Evolutionary conservation across 2,888 invertebrate species (phyloP), one percentile per base, ranked within the genome.

Genomic region (Blastobasis lacticolella): DNA sequence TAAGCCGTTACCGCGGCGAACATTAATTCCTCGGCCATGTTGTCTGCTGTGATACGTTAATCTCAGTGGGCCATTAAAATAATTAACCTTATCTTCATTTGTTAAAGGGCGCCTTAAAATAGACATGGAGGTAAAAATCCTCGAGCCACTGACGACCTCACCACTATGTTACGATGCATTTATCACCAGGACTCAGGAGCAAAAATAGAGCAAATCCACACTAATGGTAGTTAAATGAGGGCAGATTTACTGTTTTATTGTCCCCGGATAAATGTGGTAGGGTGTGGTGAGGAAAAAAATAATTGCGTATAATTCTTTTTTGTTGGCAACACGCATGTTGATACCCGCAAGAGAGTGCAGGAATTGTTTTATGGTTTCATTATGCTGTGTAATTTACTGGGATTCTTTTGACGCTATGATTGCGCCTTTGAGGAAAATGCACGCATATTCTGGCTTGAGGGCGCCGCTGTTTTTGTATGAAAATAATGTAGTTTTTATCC

Each of bases 191-290:
- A 55, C 49, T 55, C 55, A 47, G 45, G 49, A 42, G 38, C 47
- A 46, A 52, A 51, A 54, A 51, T 42, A 49, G 43, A 46, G 49
- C 42, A 52, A 50, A 49, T 40, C 37, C 42, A 10, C 44, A 47
- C 55, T 75, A 77, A 77, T 76, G 73, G 63, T 69, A 70, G 71
- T 69, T 73, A 76, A 78, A 78, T 77, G 72, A 76, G 69, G 10
- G 55, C 61, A 64, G 64, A 72, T 76, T 75, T 74, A 75, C 64
- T 61, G 65, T 64, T 66, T 67, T 69, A 67, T 67, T 67, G 64
- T 72, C 57, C 55, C 57, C 52, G 53, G 56, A 50, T 46, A 59
- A 54, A 50, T 42, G 50, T 47, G 54, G 45, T 7, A 38, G 44
- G 10, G 38, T 38, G 8, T 52, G 41, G 10, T 37, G 10, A 38